Percentiles rank a stretch among this genome's conserved stretches.
These are phyloP conservation scores for Aradophagus sp. DNA, from an alignment of 1,140 invertebrate species.

Conservation along the genomic window DNA sequence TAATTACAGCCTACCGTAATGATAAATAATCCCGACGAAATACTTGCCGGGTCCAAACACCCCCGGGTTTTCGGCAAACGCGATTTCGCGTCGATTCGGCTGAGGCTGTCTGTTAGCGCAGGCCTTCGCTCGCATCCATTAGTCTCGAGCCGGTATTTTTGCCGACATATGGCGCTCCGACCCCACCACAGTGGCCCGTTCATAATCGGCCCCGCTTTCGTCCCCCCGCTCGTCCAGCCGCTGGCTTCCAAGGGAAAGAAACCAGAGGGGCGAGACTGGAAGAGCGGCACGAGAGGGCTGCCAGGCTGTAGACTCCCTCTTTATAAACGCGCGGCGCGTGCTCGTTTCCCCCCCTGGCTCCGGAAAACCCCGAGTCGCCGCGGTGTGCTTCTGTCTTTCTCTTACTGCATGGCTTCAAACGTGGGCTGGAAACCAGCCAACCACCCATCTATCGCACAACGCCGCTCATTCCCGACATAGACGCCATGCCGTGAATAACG, in stretches of 20 bases:
- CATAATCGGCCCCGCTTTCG: constrained; percentile 49
- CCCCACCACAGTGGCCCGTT: constrained; percentile 55
- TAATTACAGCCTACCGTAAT: constrained; percentile 29
- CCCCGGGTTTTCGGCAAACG: no score
- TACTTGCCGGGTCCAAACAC: no score
- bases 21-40: constrained; percentile 30
- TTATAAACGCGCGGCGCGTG: constrained; percentile 69
- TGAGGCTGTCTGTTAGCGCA: constrained; percentile 50
- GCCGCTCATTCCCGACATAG: constrained; percentile 71
- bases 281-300: constrained; percentile 62
- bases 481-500: constrained; percentile 72
- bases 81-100: no score
- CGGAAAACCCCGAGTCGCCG: constrained; percentile 30
- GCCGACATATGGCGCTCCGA: constrained; percentile 65
- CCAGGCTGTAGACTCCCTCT: constrained; percentile 51
- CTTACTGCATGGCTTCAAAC: constrained; percentile 56
- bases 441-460: constrained; percentile 69
- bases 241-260: constrained; percentile 49
- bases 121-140: constrained; percentile 42
- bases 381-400: no score
- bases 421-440: constrained; percentile 63
- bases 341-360: constrained; percentile 66
- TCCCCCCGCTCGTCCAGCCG: constrained; percentile 53
- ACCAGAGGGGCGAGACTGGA: constrained; percentile 38
- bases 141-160: constrained; percentile 52